Evolutionary conservation across 2,113 vertebrate genomes (phyloP), one percentile per base, ranked within the genome.

Genomic region (Campylorhamphus procurvoides): DNA sequence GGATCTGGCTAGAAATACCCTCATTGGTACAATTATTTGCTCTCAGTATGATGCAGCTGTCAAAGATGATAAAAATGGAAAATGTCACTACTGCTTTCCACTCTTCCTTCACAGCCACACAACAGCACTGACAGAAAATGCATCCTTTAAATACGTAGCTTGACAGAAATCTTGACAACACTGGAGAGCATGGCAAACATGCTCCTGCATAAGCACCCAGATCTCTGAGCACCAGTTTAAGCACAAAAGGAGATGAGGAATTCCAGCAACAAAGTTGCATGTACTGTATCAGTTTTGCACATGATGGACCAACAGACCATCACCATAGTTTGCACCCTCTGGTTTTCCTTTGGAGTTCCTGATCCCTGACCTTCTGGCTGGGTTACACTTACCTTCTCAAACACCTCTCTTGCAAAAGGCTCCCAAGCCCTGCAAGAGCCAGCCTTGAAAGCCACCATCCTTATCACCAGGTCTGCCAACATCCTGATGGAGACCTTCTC

Each of bases 171-270:
- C 49, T 79, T 68, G 47, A 29, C 25, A 44, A 2, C 6, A 5
- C 1, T 52, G 35, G 35, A 60, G 22, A 64, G 33, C 35, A 33
- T 0, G 0, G 25, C 23, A 67, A 58, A 55, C 0, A 1, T 5
- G 3, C 46, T 15, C 3, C 68, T 49, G 60, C 42, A 18, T 13
- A 85, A 47, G 39, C 4, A 58, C 9, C 3, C 25, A 56, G 16
- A 14, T 47, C 7, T 86, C 47, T 29, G 9, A 76, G 33, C 33
- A 35, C 7, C 39, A 13, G 5, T 37, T 37, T 25, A 52, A 66
- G 40, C 3, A 73, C 53, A 92, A 52, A 59, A 85, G 33, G 16
- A 16, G 42, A 52, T 3, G 3, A 62, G 5, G 25, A 71, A 89
- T 46, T 62, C 28, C 19, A 79, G 25, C 13, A 55, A 18, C 47